Evolutionary conservation across 2,797 vertebrate species (phyloP).

Genomic region (Pangasius mekongensis): DNA sequence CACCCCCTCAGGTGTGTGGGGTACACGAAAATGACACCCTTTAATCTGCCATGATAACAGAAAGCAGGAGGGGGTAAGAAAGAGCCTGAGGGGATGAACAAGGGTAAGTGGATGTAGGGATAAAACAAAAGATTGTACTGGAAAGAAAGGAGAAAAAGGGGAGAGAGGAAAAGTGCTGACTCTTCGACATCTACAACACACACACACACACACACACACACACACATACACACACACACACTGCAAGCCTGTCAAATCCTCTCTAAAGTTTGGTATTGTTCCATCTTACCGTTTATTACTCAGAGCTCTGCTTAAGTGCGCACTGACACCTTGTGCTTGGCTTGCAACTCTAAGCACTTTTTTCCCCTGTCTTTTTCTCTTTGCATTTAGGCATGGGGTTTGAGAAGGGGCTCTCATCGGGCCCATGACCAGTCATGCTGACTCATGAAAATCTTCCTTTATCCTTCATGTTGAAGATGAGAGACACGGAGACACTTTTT

Average conservation of each 20-base stretch:
- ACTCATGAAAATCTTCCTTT: slow-evolving; percentile 69
- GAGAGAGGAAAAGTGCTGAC: slow-evolving; percentile 41
- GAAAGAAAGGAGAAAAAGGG: slow-evolving; percentile 13
- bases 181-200: slow-evolving; percentile 32
- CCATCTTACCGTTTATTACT: slow-evolving; percentile 59
- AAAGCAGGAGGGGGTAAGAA: background rate
- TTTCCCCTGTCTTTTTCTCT: slow-evolving; percentile 47
- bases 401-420: slow-evolving; percentile 68
- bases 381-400: slow-evolving; percentile 65
- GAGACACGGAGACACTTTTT: slow-evolving; percentile 27
- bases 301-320: slow-evolving; percentile 67
- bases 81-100: slow-evolving; percentile 34
- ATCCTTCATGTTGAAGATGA: slow-evolving; percentile 61
- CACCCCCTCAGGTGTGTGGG: slow-evolving; percentile 61
- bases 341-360: slow-evolving; percentile 68
- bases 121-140: slow-evolving; percentile 26
- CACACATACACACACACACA: slow-evolving; percentile 45
- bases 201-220: slow-evolving; percentile 44
- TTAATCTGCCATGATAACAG: slow-evolving; percentile 27
- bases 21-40: slow-evolving; percentile 14
- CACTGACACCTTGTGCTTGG: slow-evolving; percentile 72
- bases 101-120: slow-evolving; percentile 42
- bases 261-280: slow-evolving; percentile 51
- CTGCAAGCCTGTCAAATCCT: slow-evolving; percentile 42
- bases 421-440: slow-evolving; percentile 66